Evolutionary conservation across 2,113 vertebrate species (phyloP).

Genomic region (Terrapene triunguis): DNA sequence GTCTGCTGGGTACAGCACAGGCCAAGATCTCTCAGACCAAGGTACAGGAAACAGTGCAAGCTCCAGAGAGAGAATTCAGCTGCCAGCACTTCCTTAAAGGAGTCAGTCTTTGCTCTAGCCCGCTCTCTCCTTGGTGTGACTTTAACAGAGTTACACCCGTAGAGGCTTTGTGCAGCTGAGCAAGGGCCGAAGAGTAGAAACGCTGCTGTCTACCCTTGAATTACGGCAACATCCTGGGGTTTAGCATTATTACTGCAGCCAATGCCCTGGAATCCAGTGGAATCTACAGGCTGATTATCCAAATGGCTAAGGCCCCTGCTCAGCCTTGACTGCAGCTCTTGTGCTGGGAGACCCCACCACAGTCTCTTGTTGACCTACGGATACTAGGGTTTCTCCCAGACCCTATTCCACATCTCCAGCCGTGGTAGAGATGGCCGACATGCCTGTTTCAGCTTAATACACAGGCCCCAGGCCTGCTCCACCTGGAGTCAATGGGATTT

Average conservation of each 20-base stretch:
- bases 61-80: not conserved
- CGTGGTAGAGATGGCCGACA: not conserved
- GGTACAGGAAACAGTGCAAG: not conserved
- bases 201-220: not conserved
- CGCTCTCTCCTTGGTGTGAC: not conserved
- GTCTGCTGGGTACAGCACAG: not conserved
- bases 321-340: not conserved
- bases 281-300: not conserved
- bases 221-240: not conserved
- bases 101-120: not conserved
- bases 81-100: not conserved
- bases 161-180: not conserved
- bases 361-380: not conserved
- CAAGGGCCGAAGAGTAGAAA: not conserved
- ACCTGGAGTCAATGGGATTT: not conserved
- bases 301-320: not conserved
- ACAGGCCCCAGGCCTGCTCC: rapidly evolving
- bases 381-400: not conserved
- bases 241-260: not conserved
- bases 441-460: not conserved
- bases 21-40: not conserved
- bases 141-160: not conserved
- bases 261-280: not conserved
- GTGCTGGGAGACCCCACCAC: not conserved
- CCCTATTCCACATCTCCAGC: not conserved